A percentile compares a stretch with the other conserved stretches of the same genome.
phyloP scores from a whole-genome alignment of 2,113 vertebrate genomes.

The Actenoides hombroni region DNA sequence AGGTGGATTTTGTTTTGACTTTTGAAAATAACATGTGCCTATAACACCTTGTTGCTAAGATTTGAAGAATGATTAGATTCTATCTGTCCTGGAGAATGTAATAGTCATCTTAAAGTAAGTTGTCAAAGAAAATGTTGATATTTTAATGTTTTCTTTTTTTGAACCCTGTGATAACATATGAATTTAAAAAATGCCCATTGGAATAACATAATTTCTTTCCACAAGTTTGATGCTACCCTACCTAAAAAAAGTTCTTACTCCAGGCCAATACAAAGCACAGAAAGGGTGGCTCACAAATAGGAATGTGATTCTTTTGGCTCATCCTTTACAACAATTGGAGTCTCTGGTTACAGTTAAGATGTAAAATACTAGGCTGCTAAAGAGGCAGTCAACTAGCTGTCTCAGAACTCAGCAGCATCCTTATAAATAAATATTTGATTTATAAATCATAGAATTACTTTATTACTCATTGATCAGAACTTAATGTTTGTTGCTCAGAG shows the following conservation, averaged over 20 bases:
- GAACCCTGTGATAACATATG: background rate
- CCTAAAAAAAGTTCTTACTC: background rate
- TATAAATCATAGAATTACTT: background rate
- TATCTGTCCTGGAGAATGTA: background rate
- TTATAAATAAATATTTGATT: background rate
- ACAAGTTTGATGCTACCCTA: background rate
- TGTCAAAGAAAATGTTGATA: background rate
- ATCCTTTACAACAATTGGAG: background rate
- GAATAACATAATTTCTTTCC: background rate
- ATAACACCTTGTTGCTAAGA: background rate
- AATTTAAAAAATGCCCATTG: background rate
- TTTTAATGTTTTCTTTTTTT: background rate
- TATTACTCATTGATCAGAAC: background rate
- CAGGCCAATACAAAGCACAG: background rate
- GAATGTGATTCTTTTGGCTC: constrained; percentile 4
- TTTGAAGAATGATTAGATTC: background rate
- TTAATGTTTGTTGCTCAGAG: background rate
- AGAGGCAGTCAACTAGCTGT: background rate
- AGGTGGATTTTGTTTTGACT: background rate
- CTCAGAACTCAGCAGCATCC: background rate
- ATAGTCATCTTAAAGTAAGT: background rate
- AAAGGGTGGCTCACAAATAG: background rate
- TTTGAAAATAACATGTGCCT: background rate
- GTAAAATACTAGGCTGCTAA: background rate
- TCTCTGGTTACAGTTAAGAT: background rate